Evolutionary conservation across 1,140 invertebrate genomes (phyloP).

Genomic region (Hylaeus volcanicus): DNA sequence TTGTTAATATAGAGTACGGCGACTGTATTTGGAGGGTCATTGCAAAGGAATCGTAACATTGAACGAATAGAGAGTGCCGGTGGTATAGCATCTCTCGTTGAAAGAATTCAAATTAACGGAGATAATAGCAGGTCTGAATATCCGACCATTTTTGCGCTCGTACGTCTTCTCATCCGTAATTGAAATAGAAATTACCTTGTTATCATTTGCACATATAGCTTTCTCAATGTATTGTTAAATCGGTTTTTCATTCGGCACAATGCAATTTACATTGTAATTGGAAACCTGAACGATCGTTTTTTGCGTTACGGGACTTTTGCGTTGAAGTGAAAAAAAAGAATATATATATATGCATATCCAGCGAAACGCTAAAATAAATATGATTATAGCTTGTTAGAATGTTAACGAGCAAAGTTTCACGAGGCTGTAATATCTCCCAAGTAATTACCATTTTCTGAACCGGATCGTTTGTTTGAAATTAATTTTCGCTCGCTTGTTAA

Average conservation of each 20-base stretch:
- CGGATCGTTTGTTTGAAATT: not conserved
- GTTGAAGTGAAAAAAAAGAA: not conserved
- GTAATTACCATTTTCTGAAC: not conserved
- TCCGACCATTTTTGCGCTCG: not conserved
- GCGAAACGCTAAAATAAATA: not conserved
- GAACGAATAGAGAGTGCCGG: too few species aligned
- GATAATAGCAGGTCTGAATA: not conserved
- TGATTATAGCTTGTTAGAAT: not conserved
- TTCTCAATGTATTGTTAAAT: not conserved
- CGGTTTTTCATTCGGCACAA: not conserved
- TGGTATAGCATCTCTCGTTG: not conserved
- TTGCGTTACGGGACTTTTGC: not conserved
- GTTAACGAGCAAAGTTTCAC: not conserved
- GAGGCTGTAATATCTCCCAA: not conserved
- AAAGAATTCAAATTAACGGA: slow-evolving; percentile 1
- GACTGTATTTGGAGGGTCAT: too few species aligned
- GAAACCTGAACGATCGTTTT: not conserved
- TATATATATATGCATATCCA: not conserved
- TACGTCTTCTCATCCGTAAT: too few species aligned
- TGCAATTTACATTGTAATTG: too few species aligned
- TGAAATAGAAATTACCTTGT: not conserved
- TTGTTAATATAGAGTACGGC: too few species aligned
- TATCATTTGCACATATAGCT: not conserved
- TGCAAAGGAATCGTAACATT: too few species aligned
- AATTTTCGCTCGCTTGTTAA: slow-evolving; percentile 14